Conservation (phyloP, 2,113 vertebrate genomes). For the Takifugu bimaculatus region DNA sequence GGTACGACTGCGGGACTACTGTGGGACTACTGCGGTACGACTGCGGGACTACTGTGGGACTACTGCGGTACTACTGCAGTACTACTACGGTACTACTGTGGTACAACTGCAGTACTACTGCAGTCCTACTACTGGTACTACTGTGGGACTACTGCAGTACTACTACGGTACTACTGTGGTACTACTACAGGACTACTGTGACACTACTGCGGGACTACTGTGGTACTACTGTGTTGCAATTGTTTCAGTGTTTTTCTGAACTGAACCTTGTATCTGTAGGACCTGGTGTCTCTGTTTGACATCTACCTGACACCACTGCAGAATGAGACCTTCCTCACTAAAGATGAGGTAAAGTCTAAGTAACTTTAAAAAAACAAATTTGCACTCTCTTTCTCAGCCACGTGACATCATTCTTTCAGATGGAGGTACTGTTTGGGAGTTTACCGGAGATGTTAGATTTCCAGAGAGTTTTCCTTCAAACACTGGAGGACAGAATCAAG, state of each 20-base stretch:
- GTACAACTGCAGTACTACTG: too few relatives aligned
- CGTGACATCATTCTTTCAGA: slow-evolving; percentile 65
- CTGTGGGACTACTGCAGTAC: not conserved
- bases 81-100: too few relatives aligned
- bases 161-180: too few relatives aligned
- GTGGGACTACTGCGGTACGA: not conserved
- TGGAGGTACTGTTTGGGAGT: slow-evolving; percentile 93
- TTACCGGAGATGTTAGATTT: slow-evolving; percentile 94
- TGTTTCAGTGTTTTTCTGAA: not conserved
- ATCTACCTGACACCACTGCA: slow-evolving; percentile 93
- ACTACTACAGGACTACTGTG: too few relatives aligned
- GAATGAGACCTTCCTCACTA: slow-evolving; percentile 87
- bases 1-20: not conserved
- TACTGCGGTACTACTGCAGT: not conserved
- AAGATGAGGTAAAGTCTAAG: slow-evolving; percentile 82
- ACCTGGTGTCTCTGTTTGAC: slow-evolving; percentile 87
- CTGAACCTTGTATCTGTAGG: slow-evolving; percentile 65
- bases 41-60: not conserved
- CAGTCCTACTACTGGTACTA: not conserved
- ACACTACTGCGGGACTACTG: too few relatives aligned
- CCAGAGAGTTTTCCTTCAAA: slow-evolving; percentile 92
- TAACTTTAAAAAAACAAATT: too few relatives aligned
- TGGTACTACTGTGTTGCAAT: not conserved
- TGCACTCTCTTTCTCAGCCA: not conserved
- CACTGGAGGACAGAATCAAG: slow-evolving; percentile 87